Conservation (phyloP, 2,797 vertebrate genomes). For the Corythornis leucogaster region DNA sequence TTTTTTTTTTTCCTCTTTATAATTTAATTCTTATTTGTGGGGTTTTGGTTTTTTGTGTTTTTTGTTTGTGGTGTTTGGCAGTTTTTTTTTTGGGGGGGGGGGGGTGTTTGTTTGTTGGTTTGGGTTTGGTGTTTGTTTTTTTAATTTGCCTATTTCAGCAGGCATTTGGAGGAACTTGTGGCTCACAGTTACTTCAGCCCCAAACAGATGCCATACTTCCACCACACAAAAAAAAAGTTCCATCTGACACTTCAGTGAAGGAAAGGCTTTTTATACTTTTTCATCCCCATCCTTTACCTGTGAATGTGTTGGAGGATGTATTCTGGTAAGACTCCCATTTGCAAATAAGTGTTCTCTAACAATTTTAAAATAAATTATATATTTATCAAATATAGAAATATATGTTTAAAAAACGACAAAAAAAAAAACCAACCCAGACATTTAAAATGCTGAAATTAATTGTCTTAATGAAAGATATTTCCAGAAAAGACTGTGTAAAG, state of each 20-base stretch:
- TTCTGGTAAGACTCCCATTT: conserved; percentile 86
- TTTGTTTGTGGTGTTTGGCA: not conserved
- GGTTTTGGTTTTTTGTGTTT: not conserved
- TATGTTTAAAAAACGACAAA: not conserved
- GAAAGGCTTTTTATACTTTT: conserved; percentile 96
- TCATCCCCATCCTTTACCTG: conserved; percentile 88
- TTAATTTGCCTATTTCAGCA: conserved; percentile 18
- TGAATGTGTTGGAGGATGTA: conserved; percentile 91
- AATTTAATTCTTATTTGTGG: not conserved
- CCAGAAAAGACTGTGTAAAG: not conserved
- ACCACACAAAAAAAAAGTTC: conserved; percentile 88
- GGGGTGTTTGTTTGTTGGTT: not conserved
- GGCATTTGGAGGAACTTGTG: conserved; percentile 73
- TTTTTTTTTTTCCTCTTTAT: too few relatives aligned
- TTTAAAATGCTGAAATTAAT: not conserved
- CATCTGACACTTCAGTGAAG: conserved; percentile 86
- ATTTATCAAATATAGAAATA: too few relatives aligned
- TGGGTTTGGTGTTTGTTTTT: too few relatives aligned
- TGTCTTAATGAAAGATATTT: not conserved
- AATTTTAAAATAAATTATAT: not conserved
- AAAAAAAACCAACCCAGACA: too few relatives aligned
- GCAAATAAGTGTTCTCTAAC: not conserved
- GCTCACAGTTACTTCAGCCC: conserved; percentile 80
- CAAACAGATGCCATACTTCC: conserved; percentile 92
- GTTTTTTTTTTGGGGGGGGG: too few relatives aligned